Percentiles rank a stretch among this genome's conserved stretches.
Evolutionary conservation across 2,797 vertebrate genomes (phyloP).

Genomic region (Mus minutoides): DNA sequence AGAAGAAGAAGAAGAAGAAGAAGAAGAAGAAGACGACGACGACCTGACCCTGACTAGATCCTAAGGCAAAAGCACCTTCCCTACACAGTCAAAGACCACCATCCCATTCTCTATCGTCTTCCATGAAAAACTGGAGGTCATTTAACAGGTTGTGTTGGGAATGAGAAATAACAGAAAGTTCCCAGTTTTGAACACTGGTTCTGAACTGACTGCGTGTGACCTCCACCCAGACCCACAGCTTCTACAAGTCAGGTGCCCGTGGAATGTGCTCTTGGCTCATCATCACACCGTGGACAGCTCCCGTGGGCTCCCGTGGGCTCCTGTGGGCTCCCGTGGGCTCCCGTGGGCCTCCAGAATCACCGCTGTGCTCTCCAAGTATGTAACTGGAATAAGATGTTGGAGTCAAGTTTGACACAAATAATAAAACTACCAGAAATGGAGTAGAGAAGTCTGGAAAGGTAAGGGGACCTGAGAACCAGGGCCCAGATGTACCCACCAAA

Average conservation of each 20-base stretch:
- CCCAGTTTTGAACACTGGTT: background rate
- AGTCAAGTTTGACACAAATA: background rate
- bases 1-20: no score
- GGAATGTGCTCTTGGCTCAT: background rate
- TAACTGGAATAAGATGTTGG: background rate
- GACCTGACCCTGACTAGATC: background rate
- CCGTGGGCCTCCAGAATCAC: background rate
- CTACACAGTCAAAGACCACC: background rate
- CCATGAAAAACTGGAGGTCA: background rate
- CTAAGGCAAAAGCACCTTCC: background rate
- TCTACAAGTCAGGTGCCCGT: background rate
- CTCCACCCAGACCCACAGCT: background rate
- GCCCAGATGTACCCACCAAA: background rate
- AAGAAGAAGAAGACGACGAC: no score
- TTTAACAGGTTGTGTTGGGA: background rate
- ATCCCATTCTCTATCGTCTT: background rate
- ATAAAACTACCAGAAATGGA: background rate
- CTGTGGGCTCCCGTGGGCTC: no score
- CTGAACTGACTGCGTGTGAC: background rate
- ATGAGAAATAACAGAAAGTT: background rate
- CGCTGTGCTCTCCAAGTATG: background rate
- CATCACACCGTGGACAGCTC: no score
- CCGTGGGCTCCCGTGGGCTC: no score
- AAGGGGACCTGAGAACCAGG: background rate
- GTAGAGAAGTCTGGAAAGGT: background rate